A percentile compares a stretch with the other conserved stretches of the same genome.
Conservation (phyloP, 2,113 vertebrate genomes). For the Okapia johnstoni region DNA sequence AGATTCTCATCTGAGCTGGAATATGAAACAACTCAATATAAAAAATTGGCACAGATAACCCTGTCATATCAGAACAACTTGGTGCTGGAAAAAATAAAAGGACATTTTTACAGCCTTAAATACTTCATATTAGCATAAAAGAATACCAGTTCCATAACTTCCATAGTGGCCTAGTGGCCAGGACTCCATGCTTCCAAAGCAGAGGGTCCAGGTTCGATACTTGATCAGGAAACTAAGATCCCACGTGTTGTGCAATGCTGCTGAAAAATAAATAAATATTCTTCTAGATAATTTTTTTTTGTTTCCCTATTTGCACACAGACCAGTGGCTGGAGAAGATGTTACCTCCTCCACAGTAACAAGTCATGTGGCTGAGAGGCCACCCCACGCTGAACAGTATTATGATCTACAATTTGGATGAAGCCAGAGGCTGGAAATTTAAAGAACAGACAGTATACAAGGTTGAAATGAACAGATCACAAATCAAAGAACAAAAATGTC, state of each 20-base stretch:
- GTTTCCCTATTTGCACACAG: background rate
- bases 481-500: background rate
- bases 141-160: background rate
- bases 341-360: background rate
- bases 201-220: background rate
- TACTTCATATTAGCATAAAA: background rate
- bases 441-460: background rate
- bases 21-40: background rate
- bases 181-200: background rate
- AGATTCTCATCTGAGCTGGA: background rate
- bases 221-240: background rate
- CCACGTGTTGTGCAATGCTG: background rate
- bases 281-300: background rate
- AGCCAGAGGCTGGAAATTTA: background rate
- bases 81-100: background rate
- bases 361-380: background rate
- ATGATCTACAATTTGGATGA: background rate
- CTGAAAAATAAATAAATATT: background rate
- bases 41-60: background rate
- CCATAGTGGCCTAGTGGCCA: background rate
- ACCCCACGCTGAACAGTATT: background rate
- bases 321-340: background rate
- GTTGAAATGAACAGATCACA: background rate
- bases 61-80: background rate
- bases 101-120: background rate